phyloP scores from a whole-genome alignment of 2,797 vertebrate species.

The Clarias laeviceps region DNA sequence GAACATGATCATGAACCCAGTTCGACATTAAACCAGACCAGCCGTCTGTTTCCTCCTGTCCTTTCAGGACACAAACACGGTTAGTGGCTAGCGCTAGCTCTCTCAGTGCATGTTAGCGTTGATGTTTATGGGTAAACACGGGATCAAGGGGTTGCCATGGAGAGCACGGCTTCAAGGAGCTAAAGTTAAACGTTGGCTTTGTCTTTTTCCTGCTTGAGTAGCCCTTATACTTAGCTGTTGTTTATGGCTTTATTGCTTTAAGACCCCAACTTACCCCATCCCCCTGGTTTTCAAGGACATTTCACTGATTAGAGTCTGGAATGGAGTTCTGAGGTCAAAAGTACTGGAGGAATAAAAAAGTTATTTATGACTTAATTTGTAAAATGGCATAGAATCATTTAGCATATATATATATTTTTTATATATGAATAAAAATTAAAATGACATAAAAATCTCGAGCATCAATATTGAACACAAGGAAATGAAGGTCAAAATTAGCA shows the following conservation, averaged over 20 bases:
- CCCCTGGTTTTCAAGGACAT: background rate
- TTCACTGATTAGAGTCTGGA: background rate
- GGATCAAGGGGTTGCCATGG: conserved; percentile 12
- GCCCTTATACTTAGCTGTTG: background rate
- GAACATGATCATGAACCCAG: conserved; percentile 30
- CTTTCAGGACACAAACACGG: conserved; percentile 5
- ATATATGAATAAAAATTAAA: background rate
- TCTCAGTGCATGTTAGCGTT: conserved; percentile 11
- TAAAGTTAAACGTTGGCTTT: conserved; percentile 29
- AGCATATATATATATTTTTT: background rate
- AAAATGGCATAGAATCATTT: background rate
- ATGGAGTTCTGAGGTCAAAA: background rate
- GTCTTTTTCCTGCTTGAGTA: conserved; percentile 20
- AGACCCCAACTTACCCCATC: background rate
- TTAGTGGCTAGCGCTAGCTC: conserved; percentile 17
- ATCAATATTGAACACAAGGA: background rate
- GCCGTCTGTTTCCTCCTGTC: conserved; percentile 40
- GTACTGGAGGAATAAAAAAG: background rate
- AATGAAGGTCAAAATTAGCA: background rate
- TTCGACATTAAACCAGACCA: conserved; percentile 19
- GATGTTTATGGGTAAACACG: conserved; percentile 26
- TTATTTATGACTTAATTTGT: background rate
- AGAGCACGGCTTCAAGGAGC: conserved; percentile 10
- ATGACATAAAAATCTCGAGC: background rate
- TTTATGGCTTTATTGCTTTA: conserved; percentile 39